Evolutionary conservation across 2,797 vertebrate genomes (phyloP), one percentile per base, ranked within the genome.

Genomic region (Caiman crocodilus): DNA sequence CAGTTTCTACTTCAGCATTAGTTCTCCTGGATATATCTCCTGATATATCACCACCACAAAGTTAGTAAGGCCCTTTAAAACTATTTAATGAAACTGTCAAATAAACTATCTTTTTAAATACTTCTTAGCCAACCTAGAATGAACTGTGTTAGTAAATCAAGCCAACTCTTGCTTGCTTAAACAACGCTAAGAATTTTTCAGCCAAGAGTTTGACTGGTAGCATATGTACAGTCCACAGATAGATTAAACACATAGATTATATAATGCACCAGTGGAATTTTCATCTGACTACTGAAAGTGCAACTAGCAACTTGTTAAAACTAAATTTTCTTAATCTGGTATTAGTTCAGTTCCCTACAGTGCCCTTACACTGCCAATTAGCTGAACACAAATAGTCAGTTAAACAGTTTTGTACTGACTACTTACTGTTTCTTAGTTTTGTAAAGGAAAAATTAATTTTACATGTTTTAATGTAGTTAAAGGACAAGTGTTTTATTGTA

Each of bases 111-210:
- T 89, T 90, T 42, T 90, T 42, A 79, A 58, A 73, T 87, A 87
- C 76, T 85, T 85, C 75, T 87, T 82, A 92, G 84, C 75, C 23
- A 82, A 20, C 50, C 86, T 88, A 94, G 89, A 94, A 78, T 92
- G 12, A 94, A 89, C 76, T 87, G 50, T 85, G 30, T 64, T 89
- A 32, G 10, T 77, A 87, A 92, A 82, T 81, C 65, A 61, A 78
- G 30, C 75, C 88, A 0, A 10, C 30, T 67, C 30, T 8, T 74
- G 59, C 76, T 17, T 69, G 32, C 93, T 93, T 79, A 81, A n/a
- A n/a, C 55, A 83, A 28, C 63, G 14, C 65, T 85, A n/a, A 71
- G 32, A 71, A 23, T 86, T 91, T 58, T 67, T 82, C 94, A 84
- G 11, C 23, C 76, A 81, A 86, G 57, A n/a, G 18, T 76, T 87